Evolutionary conservation across 2,797 vertebrate genomes (phyloP).

Genomic region (Chelmon rostratus): DNA sequence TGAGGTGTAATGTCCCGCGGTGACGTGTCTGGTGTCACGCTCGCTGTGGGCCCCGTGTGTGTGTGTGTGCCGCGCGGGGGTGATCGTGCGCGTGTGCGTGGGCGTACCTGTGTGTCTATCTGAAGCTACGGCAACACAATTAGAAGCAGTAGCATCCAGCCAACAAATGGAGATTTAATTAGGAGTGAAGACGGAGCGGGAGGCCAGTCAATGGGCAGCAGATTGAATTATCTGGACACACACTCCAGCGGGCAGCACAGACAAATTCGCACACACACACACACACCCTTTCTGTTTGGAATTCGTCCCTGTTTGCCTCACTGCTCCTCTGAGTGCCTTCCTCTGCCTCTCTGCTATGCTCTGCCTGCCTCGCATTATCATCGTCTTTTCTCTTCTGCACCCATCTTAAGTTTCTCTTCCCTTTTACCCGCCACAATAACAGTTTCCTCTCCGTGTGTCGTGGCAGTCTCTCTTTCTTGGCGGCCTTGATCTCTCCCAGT

Average conservation of each 20-base stretch:
- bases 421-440: constrained; percentile 42
- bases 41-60: constrained; percentile 44
- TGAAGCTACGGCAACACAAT: constrained; percentile 82
- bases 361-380: constrained; percentile 59
- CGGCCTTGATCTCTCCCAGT: constrained; percentile 59
- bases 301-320: constrained; percentile 68
- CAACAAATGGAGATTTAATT: constrained; percentile 89
- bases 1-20: constrained; percentile 85
- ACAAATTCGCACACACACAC: constrained; percentile 67
- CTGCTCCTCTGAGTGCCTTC: constrained; percentile 60
- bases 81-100: constrained; percentile 6
- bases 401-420: constrained; percentile 39
- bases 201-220: constrained; percentile 85
- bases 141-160: constrained; percentile 83
- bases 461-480: constrained; percentile 55
- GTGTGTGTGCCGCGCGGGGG: constrained; percentile 18
- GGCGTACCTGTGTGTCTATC: constrained; percentile 59
- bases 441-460: constrained; percentile 52
- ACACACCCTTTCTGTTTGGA: constrained; percentile 61
- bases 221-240: constrained; percentile 87
- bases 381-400: constrained; percentile 47
- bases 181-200: constrained; percentile 83
- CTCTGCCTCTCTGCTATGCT: constrained; percentile 58
- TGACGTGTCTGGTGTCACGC: constrained; percentile 72
- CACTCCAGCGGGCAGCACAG: constrained; percentile 66